These are phyloP conservation scores for Mesaphorura yosii DNA, from an alignment of 1,140 invertebrate species.

Conservation along the genomic window DNA sequence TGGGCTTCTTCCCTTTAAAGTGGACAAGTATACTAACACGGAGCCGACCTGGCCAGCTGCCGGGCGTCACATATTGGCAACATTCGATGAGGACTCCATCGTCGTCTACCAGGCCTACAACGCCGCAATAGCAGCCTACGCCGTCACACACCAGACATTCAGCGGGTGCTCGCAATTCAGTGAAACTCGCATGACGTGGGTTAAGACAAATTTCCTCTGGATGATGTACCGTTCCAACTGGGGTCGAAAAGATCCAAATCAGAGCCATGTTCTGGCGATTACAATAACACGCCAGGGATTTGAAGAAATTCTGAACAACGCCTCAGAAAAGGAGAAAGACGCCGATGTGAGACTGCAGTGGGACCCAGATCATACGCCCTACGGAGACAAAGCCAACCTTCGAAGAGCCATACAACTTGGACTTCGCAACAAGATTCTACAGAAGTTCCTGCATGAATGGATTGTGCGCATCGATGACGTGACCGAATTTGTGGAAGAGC, in stretches of 20 bases:
- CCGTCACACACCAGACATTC: constrained; percentile 22
- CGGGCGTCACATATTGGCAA: constrained; percentile 33
- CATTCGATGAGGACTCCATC: constrained; percentile 31
- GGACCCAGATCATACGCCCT: constrained; percentile 36
- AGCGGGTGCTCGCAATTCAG: constrained; percentile 28
- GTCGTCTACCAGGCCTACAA: constrained; percentile 36
- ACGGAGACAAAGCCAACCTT: constrained; percentile 26
- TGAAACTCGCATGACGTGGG: constrained; percentile 35
- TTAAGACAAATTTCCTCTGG: constrained; percentile 38
- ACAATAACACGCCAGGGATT: constrained; percentile 32
- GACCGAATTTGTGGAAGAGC: constrained; percentile 14
- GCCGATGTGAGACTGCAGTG: constrained; percentile 35
- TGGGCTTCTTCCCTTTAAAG: constrained; percentile 10
- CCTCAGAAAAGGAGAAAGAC: constrained; percentile 14
- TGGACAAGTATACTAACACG: not conserved
- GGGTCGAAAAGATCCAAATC: no score
- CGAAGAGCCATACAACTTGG: constrained; percentile 36
- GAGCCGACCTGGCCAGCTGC: constrained; percentile 1
- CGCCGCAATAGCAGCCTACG: constrained; percentile 32
- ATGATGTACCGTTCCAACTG: constrained; percentile 38
- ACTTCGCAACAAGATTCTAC: constrained; percentile 32
- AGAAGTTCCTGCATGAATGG: constrained; percentile 13
- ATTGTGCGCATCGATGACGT: constrained; percentile 18
- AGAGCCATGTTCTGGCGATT: constrained; percentile 35
- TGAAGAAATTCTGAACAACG: constrained; percentile 32